These are phyloP conservation scores for Styela clava DNA, from an alignment of 23 tunicate genomes.

Conservation along the genomic window DNA sequence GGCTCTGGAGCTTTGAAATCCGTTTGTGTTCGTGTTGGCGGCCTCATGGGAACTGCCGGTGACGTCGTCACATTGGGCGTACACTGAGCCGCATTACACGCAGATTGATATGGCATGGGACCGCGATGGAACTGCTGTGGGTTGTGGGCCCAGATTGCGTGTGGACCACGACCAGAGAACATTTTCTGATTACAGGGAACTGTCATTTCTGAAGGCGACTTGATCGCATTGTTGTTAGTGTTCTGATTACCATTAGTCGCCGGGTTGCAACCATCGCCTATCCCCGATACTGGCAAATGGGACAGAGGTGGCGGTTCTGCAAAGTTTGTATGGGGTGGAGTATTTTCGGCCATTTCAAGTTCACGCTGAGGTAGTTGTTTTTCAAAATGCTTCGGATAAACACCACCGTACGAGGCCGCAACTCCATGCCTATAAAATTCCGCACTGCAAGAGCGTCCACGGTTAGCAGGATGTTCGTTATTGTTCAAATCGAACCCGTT, in stretches of 20 bases:
- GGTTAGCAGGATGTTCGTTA: not conserved
- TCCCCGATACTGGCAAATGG: conserved; percentile 12
- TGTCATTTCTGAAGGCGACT: not conserved
- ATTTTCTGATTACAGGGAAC: not conserved
- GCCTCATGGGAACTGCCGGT: not conserved
- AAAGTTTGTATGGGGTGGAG: not conserved
- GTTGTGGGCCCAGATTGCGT: not conserved
- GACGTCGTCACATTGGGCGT: no score
- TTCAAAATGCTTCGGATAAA: not conserved
- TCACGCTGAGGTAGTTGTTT: not conserved
- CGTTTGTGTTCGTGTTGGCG: not conserved
- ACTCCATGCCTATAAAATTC: conserved; percentile 3
- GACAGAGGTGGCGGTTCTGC: conserved; percentile 30
- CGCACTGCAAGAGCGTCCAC: conserved; percentile 25
- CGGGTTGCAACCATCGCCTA: not conserved
- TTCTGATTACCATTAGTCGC: not conserved
- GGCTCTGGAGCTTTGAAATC: conserved; percentile 24
- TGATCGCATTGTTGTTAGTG: not conserved
- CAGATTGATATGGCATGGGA: not conserved
- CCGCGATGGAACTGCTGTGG: not conserved
- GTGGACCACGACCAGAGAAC: not conserved
- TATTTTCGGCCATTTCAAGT: not conserved
- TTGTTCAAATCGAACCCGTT: not conserved
- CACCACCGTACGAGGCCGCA: not conserved
- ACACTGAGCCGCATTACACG: not conserved